phyloP scores from a whole-genome alignment of 2,113 vertebrate genomes.

The Dolichallabes microphthalmus region DNA sequence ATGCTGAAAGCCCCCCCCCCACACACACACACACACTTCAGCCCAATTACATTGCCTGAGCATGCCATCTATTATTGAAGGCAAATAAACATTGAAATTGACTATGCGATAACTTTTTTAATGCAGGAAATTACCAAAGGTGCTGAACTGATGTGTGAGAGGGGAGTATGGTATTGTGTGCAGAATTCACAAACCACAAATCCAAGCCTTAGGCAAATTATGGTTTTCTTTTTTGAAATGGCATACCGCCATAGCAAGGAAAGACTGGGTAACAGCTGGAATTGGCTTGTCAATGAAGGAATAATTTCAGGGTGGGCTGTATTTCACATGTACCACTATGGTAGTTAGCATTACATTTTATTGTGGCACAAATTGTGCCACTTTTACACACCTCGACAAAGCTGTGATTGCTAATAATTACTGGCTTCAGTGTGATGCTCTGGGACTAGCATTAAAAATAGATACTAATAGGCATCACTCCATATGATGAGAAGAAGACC shows the following conservation, averaged over 20 bases:
- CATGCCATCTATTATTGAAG: constrained; percentile 36
- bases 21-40: neutral
- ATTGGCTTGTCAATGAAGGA: constrained; percentile 29
- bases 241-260: neutral
- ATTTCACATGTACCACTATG: neutral
- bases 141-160: neutral
- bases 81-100: constrained; percentile 53
- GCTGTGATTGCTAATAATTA: neutral
- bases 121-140: constrained; percentile 47
- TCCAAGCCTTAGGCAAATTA: constrained; percentile 27
- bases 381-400: constrained; percentile 1
- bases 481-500: neutral
- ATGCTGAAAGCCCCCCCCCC: constrained; percentile 27
- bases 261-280: constrained; percentile 12
- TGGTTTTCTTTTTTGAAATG: constrained; percentile 30
- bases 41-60: constrained; percentile 31
- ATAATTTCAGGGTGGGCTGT: constrained; percentile 7
- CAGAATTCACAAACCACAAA: constrained; percentile 16
- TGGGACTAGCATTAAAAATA: neutral
- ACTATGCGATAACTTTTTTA: constrained; percentile 42
- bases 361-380: neutral
- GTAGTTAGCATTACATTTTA: neutral
- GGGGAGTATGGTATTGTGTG: neutral
- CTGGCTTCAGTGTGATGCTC: neutral
- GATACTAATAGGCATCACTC: neutral